Base-by-base conservation (phyloP, 2,113 vertebrate genomes). In the Psilopsiagon aymara region DNA sequence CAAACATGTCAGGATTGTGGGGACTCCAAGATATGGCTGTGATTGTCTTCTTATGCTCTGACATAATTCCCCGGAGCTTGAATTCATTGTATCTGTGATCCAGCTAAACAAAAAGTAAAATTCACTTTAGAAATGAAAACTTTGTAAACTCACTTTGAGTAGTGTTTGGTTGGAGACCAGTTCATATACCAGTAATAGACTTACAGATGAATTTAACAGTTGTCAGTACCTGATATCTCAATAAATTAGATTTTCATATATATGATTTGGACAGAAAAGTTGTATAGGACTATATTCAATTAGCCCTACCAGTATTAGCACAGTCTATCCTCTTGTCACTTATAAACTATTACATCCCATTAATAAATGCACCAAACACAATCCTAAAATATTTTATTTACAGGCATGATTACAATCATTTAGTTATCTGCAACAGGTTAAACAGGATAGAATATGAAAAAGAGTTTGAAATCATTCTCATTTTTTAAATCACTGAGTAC, bases 21-120 rank as follows among this genome's bases (percentile, higher is more conserved):
- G 99, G 99, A 97, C 99, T 99, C 99, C 99, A 99, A 16, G 99
- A 99, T 95, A 99, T 99, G 25, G 99, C 99, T 31, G 99, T 99
- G 92, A 99, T 99, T 71, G 99, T 99, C 98, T 99, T 99, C 97
- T 99, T 99, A 96, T 99, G 99, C 87, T 99, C 99, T 33, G 99
- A 99, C 99, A 99, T 99, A 97, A 99, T 99, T 35, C 99, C 98
- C 15, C 97, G 97, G 86, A 99, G 97, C 90, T 99, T 99, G 97
- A 99, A 99, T 94, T 99, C 99, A 96, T 99, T 99, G 88, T 99
- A 99, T 94, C 95, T 98, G 96, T 98, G 99, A 97, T 99, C 99
- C 97, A 99, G 89, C 99, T 99, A 88, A 82, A 97, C 44, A 77
- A 60, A 78, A 33, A 67, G 62, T 41, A 97, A 63, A 81, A 92